Base-by-base conservation (phyloP, 2,888 invertebrate genomes). In the Chrysolina americana region DNA sequence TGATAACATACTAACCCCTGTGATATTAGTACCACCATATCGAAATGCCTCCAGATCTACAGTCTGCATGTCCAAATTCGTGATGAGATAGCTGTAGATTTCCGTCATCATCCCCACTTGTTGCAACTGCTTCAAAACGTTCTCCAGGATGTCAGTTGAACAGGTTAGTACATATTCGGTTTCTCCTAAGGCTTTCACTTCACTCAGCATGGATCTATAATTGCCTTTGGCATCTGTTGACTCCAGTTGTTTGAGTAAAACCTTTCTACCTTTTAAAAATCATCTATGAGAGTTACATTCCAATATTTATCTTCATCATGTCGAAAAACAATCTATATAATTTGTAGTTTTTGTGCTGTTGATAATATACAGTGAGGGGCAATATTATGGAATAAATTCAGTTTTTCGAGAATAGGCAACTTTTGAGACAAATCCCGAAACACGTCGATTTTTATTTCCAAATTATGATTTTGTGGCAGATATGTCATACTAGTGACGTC, bases 231-330 rank as follows among this genome's bases (percentile, higher is more conserved):
- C 63, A 47, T 73, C 72, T 11, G 50, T 23, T 4, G 65, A 47
- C 80, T 92, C 91, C 47, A 94, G 90, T 76, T 93, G 91, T 75
- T 91, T 91, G 59, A 95, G 82, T 0, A 90, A 92, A 50, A 93
- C 86, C 47, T 63, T 79, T 41, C 74, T 62, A 19, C 76, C 78
- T 17, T 17, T 44, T 56, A 68, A 47, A 6, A 10, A 23, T n/a
- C 1, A 62, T 5, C 10, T 8, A 23, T 21, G 0, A 62, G 15
- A 62, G 1, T 23, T 62, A 23, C 13, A 36, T 23, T 21, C n/a
- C 47, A 47, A 47, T 9, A 13, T n/a, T 23, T 62, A 36, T 36
- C 8, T 36, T 36, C 6, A 36, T 36, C 3, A 36, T 36, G 6
- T 36, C 36, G 36, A 6, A 36, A 8, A 36, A 36, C 8, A 3